A percentile compares a stretch with the other conserved stretches of the same genome.
These are phyloP conservation scores for Andrena marginata DNA, from an alignment of 2,888 invertebrate species.

Conservation along the genomic window DNA sequence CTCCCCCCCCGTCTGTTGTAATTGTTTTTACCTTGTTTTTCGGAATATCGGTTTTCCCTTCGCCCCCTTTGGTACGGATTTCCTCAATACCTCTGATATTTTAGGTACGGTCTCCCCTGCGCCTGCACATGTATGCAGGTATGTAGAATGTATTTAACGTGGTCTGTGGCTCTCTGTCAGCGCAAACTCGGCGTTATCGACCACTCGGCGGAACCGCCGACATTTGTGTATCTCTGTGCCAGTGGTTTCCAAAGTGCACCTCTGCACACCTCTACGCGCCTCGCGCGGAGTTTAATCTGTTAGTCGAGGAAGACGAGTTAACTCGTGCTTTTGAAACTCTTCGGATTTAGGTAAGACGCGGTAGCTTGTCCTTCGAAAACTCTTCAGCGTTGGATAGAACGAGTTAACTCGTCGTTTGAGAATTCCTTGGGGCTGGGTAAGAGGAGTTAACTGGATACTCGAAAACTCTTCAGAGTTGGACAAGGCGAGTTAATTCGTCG, in stretches of 20 bases:
- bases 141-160: conserved; percentile 36
- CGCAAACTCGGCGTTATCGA: conserved; percentile 84
- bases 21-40: not conserved
- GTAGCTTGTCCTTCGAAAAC: too few relatives aligned
- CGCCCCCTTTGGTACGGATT: not conserved
- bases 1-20: not conserved
- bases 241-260: conserved; percentile 55
- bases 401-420: too few relatives aligned
- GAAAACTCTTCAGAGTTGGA: too few relatives aligned
- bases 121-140: not conserved
- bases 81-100: not conserved
- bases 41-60: not conserved
- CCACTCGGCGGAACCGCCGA: conserved; percentile 64
- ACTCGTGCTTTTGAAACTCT: too few relatives aligned
- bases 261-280: conserved; percentile 34
- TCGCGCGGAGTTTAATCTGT: not conserved
- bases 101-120: not conserved
- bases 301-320: too few relatives aligned
- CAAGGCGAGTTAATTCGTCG: too few relatives aligned
- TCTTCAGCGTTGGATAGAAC: too few relatives aligned
- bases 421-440: too few relatives aligned
- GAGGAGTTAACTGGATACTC: too few relatives aligned
- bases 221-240: conserved; percentile 50
- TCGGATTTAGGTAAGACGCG: too few relatives aligned
- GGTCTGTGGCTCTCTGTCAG: conserved; percentile 69